Percentiles rank a stretch among this genome's conserved stretches.
These are phyloP conservation scores for Lasiurus borealis DNA, from an alignment of 2,113 vertebrate genomes.

Conservation along the genomic window DNA sequence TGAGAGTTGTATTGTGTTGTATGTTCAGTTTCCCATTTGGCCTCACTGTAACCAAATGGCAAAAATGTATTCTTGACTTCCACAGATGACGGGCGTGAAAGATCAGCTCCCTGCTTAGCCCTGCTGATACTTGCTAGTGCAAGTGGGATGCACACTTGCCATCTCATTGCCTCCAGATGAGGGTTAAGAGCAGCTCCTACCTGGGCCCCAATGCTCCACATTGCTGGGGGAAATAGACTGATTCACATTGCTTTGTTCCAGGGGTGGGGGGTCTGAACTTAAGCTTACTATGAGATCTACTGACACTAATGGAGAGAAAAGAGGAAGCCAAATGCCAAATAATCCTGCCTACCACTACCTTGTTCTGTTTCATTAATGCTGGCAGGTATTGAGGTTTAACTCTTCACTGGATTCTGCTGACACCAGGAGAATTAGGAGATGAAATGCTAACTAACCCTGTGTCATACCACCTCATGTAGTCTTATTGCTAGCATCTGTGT, in stretches of 20 bases:
- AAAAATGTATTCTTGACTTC: background rate
- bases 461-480: conserved; percentile 9
- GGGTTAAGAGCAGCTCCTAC: background rate
- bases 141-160: background rate
- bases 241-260: conserved; percentile 45
- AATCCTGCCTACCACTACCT: background rate
- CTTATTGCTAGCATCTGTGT: background rate
- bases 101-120: background rate
- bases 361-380: background rate
- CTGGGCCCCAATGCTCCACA: background rate
- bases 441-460: background rate
- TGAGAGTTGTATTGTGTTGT: background rate
- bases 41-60: background rate
- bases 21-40: background rate
- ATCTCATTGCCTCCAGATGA: background rate
- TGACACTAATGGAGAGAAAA: background rate
- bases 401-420: background rate
- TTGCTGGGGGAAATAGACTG: background rate
- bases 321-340: background rate
- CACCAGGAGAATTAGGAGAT: background rate
- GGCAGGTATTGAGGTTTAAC: background rate
- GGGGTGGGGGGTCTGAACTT: background rate
- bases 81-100: background rate
- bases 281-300: background rate
- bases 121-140: background rate